Conservation (phyloP, 2,113 vertebrate species). For the Electrona antarctica region DNA sequence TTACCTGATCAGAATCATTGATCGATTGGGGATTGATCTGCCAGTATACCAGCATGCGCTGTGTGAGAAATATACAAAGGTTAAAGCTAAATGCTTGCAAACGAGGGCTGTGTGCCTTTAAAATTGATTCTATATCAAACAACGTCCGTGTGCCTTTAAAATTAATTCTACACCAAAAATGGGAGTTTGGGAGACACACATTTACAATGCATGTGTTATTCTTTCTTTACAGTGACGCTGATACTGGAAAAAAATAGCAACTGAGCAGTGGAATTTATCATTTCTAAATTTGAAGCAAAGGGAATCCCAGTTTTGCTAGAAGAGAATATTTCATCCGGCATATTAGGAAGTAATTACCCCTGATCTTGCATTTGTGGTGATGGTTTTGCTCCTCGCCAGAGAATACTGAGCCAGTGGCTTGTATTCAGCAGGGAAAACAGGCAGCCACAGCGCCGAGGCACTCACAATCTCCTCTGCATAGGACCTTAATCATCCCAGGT, state of each 20-base stretch:
- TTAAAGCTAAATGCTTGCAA: conserved; percentile 32
- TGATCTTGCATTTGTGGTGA: conserved; percentile 72
- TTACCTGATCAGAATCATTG: conserved; percentile 69
- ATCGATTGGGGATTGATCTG: conserved; percentile 65
- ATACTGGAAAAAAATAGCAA: conserved; percentile 27
- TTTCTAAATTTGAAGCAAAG: conserved; percentile 58
- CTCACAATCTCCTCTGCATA: conserved; percentile 66
- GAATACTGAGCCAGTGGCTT: conserved; percentile 66
- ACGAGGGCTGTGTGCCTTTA: background rate
- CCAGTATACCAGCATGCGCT: conserved; percentile 17
- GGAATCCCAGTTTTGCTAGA: conserved; percentile 55
- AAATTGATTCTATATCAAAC: conserved; percentile 5
- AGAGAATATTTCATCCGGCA: conserved; percentile 66
- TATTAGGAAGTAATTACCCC: conserved; percentile 72
- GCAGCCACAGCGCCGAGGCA: conserved; percentile 54
- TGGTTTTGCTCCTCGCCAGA: conserved; percentile 67
- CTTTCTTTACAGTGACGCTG: background rate
- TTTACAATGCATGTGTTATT: conserved; percentile 27
- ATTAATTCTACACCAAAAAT: conserved; percentile 23
- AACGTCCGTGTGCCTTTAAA: conserved; percentile 4
- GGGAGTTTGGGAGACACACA: background rate
- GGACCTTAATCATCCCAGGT: conserved; percentile 74
- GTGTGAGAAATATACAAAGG: conserved; percentile 31
- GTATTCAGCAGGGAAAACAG: conserved; percentile 74
- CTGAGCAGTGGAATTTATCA: conserved; percentile 42